Conservation (phyloP, 2,797 vertebrate genomes). For the Trichosurus vulpecula region DNA sequence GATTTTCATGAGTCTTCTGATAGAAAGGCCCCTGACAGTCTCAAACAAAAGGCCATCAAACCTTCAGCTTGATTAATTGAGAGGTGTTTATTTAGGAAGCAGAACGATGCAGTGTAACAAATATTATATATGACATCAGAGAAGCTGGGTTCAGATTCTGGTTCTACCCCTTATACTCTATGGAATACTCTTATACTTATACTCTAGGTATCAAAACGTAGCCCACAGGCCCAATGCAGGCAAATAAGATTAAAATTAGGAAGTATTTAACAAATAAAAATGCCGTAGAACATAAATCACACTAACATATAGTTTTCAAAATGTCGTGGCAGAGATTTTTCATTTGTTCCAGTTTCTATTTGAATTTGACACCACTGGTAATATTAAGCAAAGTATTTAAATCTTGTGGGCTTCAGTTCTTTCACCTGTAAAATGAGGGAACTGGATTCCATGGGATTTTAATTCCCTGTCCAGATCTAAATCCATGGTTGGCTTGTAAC, state of each 20-base stretch:
- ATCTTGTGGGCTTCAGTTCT: not conserved
- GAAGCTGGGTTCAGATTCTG: not conserved
- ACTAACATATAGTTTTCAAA: not conserved
- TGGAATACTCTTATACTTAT: too few species aligned
- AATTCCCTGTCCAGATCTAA: not conserved
- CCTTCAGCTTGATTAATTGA: not conserved
- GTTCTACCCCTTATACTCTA: not conserved
- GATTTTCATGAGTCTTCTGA: not conserved
- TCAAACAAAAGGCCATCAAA: not conserved
- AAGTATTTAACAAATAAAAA: not conserved
- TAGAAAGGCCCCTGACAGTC: not conserved
- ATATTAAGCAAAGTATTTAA: not conserved
- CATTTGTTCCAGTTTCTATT: not conserved
- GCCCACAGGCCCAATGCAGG: not conserved
- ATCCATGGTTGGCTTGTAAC: not conserved
- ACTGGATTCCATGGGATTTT: not conserved
- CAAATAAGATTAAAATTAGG: not conserved
- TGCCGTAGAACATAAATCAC: not conserved
- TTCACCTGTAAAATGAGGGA: not conserved
- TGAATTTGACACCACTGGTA: not conserved
- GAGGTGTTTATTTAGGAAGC: not conserved
- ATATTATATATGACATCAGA: not conserved
- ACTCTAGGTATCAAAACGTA: not conserved
- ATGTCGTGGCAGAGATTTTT: not conserved
- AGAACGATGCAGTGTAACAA: not conserved